These are phyloP conservation scores for Danio kyathit DNA, from an alignment of 2,797 vertebrate genomes.

Conservation along the genomic window DNA sequence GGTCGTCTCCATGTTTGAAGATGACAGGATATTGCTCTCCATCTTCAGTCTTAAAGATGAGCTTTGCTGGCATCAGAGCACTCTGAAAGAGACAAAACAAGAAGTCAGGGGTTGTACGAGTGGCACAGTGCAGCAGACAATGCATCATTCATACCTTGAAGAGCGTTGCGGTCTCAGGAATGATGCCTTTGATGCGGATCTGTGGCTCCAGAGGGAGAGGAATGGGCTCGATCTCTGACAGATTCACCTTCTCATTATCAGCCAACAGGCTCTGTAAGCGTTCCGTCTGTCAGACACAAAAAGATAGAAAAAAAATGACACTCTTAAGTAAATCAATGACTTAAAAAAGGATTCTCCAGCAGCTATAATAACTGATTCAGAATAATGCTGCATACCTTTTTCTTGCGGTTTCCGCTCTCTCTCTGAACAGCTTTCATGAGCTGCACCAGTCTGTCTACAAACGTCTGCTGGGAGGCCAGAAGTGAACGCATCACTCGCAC, in stretches of 20 bases:
- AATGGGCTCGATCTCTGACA: constrained; percentile 95
- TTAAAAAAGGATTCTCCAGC: background rate
- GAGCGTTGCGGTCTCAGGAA: constrained; percentile 94
- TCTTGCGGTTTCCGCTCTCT: constrained; percentile 97
- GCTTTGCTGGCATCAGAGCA: constrained; percentile 96
- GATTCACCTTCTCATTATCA: constrained; percentile 96
- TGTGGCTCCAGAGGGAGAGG: constrained; percentile 96
- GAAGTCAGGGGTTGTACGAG: background rate
- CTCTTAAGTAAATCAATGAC: background rate
- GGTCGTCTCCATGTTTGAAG: constrained; percentile 97
- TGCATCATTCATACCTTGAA: constrained; percentile 86
- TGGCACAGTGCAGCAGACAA: background rate
- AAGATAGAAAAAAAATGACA: background rate
- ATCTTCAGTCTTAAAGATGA: constrained; percentile 96
- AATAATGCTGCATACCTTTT: constrained; percentile 83
- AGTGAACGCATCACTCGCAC: constrained; percentile 96
- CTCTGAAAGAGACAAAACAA: constrained; percentile 78
- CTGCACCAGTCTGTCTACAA: constrained; percentile 94
- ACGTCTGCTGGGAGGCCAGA: constrained; percentile 94
- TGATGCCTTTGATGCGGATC: constrained; percentile 93
- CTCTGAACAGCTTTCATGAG: constrained; percentile 98
- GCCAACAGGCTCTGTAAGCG: constrained; percentile 92
- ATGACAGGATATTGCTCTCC: constrained; percentile 95
- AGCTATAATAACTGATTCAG: background rate
- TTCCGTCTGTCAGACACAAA: constrained; percentile 84